phyloP scores from a whole-genome alignment of 1,140 invertebrate species.

The Samia ricini region DNA sequence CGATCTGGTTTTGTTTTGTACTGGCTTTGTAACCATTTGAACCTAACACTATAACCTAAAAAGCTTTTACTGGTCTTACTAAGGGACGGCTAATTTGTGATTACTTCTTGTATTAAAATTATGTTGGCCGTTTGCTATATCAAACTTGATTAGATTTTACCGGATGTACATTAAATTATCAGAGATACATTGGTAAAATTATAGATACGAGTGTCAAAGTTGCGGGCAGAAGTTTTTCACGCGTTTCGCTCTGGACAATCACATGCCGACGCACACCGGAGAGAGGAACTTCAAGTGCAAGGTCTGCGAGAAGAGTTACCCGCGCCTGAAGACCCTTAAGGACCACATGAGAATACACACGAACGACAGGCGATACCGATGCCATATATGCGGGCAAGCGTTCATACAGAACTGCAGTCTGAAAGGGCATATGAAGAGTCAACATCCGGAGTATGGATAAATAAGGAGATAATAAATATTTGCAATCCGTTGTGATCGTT shows the following conservation, averaged over 20 bases:
- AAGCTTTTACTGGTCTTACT: too few species aligned
- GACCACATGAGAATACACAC: conserved; percentile 84
- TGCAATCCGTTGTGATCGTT: too few species aligned
- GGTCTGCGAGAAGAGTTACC: conserved; percentile 81
- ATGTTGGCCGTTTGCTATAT: too few species aligned
- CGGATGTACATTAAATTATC: too few species aligned
- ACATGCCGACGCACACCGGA: conserved; percentile 84
- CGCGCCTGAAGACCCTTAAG: conserved; percentile 83
- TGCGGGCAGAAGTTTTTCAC: conserved; percentile 84
- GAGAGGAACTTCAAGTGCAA: conserved; percentile 80
- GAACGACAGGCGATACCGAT: conserved; percentile 74
- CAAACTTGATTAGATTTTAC: too few species aligned
- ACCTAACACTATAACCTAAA: too few species aligned
- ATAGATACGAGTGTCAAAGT: conserved; percentile 64
- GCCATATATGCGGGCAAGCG: conserved; percentile 77
- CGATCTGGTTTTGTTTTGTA: too few species aligned
- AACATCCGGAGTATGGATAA: conserved; percentile 61
- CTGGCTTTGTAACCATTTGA: too few species aligned
- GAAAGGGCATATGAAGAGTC: conserved; percentile 67
- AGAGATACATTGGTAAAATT: not conserved
- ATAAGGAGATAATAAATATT: not conserved
- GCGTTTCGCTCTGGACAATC: conserved; percentile 82
- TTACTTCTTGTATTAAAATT: too few species aligned
- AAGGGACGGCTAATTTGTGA: too few species aligned
- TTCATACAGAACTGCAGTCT: conserved; percentile 74